A percentile compares a stretch with the other conserved stretches of the same genome.
Evolutionary conservation across 1,140 invertebrate genomes (phyloP).

Genomic region (Drosophila nigrodunni): DNA sequence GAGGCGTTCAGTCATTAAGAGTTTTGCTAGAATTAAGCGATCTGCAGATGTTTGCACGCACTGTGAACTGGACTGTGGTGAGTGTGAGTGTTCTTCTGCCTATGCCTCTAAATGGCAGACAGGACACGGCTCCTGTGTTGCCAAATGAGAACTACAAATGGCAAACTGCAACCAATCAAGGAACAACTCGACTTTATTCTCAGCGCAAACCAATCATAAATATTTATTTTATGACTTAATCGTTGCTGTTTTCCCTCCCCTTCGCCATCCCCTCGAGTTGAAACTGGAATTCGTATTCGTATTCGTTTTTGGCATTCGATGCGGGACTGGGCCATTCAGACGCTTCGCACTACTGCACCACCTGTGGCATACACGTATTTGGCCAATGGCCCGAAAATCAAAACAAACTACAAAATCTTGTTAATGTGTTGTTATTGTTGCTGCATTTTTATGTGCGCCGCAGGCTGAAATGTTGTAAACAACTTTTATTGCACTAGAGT

Average conservation of each 20-base stretch:
- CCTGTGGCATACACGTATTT: constrained; percentile 61
- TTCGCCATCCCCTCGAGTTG: not conserved
- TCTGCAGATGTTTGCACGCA: not conserved
- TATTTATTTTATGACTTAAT: constrained; percentile 82
- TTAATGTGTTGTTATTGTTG: constrained; percentile 62
- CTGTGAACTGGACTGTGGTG: not conserved
- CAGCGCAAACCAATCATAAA: constrained; percentile 81
- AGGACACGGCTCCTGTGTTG: constrained; percentile 10
- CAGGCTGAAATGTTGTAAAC: constrained; percentile 75
- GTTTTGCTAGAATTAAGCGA: constrained; percentile 65
- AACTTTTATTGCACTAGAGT: constrained; percentile 69
- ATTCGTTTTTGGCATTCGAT: constrained; percentile 16
- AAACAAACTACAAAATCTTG: constrained; percentile 61
- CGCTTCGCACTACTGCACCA: constrained; percentile 46
- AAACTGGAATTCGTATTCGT: constrained; percentile 24
- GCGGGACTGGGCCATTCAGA: constrained; percentile 47
- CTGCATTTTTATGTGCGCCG: constrained; percentile 73
- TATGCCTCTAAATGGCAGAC: not conserved
- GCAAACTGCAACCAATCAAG: constrained; percentile 51
- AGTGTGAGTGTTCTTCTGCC: not conserved
- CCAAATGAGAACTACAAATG: too few species aligned
- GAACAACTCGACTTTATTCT: constrained; percentile 33
- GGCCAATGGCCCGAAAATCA: constrained; percentile 72
- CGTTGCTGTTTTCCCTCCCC: constrained; percentile 42
- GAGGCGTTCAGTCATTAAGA: constrained; percentile 74